Evolutionary conservation across 2,113 vertebrate species (phyloP), one percentile per base, ranked within the genome.

Genomic region (Cebus imitator): DNA sequence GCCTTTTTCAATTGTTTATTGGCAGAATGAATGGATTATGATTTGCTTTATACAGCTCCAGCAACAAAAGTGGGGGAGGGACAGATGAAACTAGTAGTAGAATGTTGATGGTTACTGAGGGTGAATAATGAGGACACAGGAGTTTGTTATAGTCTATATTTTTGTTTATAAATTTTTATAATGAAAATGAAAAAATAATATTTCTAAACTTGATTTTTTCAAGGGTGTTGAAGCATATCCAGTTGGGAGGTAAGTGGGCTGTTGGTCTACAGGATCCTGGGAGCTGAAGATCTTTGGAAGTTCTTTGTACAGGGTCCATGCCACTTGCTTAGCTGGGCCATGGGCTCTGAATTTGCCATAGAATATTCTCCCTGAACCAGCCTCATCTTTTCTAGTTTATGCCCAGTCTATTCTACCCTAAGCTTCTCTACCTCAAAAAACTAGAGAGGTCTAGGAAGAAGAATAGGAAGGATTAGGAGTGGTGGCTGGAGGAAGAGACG

Each of bases 91-190:
- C 37, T 25, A 84, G 30, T 25, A 55, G 40, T 21, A 8, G 73
- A 70, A 66, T 40, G 55, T 2, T 75, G 79, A 30, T 70, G 9
- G 85, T 57, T 85, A 85, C 23, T 78, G 48, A 78, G 72, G 73
- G 20, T 45, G 32, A 82, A 55, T n/a, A 52, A 18, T 64, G 37
- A 20, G 9, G 37, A 55, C 2, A 3, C 55, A 32, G 18, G 84
- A 48, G 12, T 45, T 68, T 27, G 27, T n/a, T 83, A 57, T 7
- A 55, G 37, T 57, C n/a, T 68, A 61, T 18, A 75, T 30, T 80
- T 95, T 8, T 80, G 48, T 96, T 91, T 81, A 35, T 61, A 78
- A 78, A 57, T 87, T 86, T 88, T 48, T 80, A 48, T 64, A 86
- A 86, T 52, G 72, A 50, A 94, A 96, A 50, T 20, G 40, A 81